Evolutionary conservation across 2,113 vertebrate species (phyloP).

Genomic region (Gambusia holbrooki): DNA sequence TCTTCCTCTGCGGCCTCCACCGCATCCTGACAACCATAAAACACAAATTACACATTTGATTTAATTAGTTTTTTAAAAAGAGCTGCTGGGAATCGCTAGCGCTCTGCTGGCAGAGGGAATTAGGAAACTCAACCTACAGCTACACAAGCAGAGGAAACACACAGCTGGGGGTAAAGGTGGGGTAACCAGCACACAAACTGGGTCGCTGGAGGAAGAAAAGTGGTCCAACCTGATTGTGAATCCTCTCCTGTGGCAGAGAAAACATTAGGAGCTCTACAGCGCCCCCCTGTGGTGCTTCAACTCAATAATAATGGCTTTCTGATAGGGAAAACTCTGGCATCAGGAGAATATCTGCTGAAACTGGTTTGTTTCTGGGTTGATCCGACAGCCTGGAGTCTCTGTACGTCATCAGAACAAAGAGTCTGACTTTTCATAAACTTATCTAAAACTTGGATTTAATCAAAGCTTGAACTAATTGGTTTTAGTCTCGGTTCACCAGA

Average conservation of each 20-base stretch:
- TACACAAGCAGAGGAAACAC: not conserved
- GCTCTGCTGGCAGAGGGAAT: not conserved
- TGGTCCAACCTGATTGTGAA: constrained; percentile 30
- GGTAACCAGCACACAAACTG: not conserved
- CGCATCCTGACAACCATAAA: constrained; percentile 43
- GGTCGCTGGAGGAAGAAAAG: constrained; percentile 2
- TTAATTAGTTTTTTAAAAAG: not conserved
- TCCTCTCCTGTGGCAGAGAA: not conserved
- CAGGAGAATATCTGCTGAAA: too few relatives aligned
- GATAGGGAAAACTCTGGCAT: too few relatives aligned
- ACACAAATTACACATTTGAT: not conserved
- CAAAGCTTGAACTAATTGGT: too few relatives aligned
- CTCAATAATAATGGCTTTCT: too few relatives aligned
- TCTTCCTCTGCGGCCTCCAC: constrained; percentile 43
- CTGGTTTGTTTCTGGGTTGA: not conserved
- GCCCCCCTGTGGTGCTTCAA: too few relatives aligned
- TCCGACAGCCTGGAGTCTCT: not conserved
- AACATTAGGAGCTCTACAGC: too few relatives aligned
- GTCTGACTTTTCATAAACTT: too few relatives aligned
- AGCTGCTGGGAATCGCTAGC: not conserved
- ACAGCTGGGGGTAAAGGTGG: not conserved
- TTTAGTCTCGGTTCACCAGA: too few relatives aligned
- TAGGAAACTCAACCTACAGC: too few relatives aligned
- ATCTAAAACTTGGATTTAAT: too few relatives aligned
- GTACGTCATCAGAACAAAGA: not conserved